These are phyloP conservation scores for Notolabrus celidotus DNA, from an alignment of 2,797 vertebrate genomes.

Conservation along the genomic window DNA sequence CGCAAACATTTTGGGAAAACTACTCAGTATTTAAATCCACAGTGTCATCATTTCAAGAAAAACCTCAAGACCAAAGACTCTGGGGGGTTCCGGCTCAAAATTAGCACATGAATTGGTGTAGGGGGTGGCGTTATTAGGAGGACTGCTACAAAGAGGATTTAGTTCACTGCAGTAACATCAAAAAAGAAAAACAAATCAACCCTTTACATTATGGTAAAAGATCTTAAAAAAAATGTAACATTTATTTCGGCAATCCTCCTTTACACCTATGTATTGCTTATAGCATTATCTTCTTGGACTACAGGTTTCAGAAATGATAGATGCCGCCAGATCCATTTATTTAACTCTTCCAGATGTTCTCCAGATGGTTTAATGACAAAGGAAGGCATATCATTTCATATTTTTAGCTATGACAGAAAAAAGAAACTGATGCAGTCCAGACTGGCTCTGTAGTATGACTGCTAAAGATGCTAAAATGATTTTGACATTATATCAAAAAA, in stretches of 20 bases:
- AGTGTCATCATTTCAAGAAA: slow-evolving; percentile 64
- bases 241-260: neutral
- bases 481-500: slow-evolving; percentile 1
- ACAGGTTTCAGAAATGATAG: neutral
- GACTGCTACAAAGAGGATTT: slow-evolving; percentile 51
- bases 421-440: slow-evolving; percentile 1
- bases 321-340: neutral
- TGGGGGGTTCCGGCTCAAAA: slow-evolving; percentile 70
- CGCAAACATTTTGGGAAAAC: slow-evolving; percentile 21
- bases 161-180: slow-evolving; percentile 5
- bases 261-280: neutral
- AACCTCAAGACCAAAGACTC: slow-evolving; percentile 53
- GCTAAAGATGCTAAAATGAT: slow-evolving; percentile 3
- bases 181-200: neutral
- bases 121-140: slow-evolving; percentile 59
- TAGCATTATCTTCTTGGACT: neutral
- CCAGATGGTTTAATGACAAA: slow-evolving; percentile 18
- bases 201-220: neutral
- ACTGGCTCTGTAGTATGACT: neutral
- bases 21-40: slow-evolving; percentile 41
- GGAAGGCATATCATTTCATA: slow-evolving; percentile 22
- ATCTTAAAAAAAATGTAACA: neutral
- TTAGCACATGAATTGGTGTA: slow-evolving; percentile 75
- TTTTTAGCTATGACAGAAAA: slow-evolving; percentile 12
- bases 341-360: slow-evolving; percentile 7